A percentile compares a stretch with the other conserved stretches of the same genome.
Conservation (phyloP, 1,140 invertebrate species). For the Cydia pomonella region DNA sequence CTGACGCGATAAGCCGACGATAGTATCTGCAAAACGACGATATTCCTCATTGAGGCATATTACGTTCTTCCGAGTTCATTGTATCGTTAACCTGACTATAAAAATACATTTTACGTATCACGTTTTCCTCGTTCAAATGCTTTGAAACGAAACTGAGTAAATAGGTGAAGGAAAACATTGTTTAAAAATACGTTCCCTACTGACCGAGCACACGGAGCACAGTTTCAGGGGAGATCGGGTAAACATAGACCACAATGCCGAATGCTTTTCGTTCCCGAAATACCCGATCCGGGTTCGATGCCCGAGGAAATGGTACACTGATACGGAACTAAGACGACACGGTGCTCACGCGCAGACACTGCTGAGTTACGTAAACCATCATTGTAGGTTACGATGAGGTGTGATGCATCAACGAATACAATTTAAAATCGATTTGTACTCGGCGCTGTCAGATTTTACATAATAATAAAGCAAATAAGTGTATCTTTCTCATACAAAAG, state of each 20-base stretch:
- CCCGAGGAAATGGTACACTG: constrained; percentile 32
- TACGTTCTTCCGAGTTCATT: not conserved
- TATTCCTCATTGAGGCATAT: constrained; percentile 1
- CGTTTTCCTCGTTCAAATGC: not conserved
- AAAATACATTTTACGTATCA: constrained; percentile 1
- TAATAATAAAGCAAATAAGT: not conserved
- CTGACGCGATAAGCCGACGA: not conserved
- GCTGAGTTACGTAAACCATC: constrained; percentile 17
- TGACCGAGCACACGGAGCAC: no score
- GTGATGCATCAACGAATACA: not conserved
- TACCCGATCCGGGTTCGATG: constrained; percentile 40
- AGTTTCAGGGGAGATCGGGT: constrained; percentile 38
- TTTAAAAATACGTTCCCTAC: constrained; percentile 45
- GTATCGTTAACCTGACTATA: not conserved
- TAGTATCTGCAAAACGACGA: not conserved
- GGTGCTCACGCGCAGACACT: constrained; percentile 27
- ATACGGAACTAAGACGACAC: constrained; percentile 28
- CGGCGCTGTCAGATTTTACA: not conserved
- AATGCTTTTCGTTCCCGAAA: constrained; percentile 41
- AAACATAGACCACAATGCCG: constrained; percentile 41
- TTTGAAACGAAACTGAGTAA: constrained; percentile 13
- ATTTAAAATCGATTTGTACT: constrained; percentile 1
- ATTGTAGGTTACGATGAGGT: not conserved
- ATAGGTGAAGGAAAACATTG: constrained; percentile 22
- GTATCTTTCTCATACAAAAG: no score